Conservation (phyloP, 2,888 invertebrate genomes). For the Terebella lapidaria region DNA sequence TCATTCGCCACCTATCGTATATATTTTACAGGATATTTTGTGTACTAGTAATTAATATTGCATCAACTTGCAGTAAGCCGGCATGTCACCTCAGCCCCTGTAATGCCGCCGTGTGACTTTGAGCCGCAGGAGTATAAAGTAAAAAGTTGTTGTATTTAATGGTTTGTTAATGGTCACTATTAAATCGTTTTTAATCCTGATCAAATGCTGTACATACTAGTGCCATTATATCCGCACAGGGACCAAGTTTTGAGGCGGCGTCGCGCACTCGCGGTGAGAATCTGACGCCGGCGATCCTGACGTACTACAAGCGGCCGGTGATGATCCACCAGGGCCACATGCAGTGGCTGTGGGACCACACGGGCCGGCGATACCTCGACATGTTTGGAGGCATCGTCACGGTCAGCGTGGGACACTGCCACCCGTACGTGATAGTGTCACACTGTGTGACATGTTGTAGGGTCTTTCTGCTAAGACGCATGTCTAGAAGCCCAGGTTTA, state of each 20-base stretch:
- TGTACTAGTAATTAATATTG: too few relatives aligned
- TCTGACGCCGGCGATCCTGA: conserved; percentile 27
- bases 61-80: too few relatives aligned
- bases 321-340: conserved; percentile 76
- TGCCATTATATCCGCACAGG: conserved; percentile 34
- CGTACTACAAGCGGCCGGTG: conserved; percentile 75
- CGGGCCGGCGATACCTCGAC: conserved; percentile 83
- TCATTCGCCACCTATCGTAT: too few relatives aligned
- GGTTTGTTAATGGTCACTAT: conserved; percentile 1
- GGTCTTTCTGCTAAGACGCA: too few relatives aligned
- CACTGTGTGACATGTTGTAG: too few relatives aligned
- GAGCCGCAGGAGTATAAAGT: conserved; percentile 33
- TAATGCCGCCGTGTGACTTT: conserved; percentile 41
- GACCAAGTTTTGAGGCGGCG: conserved; percentile 54
- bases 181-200: too few relatives aligned
- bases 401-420: conserved; percentile 94
- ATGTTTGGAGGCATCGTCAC: conserved; percentile 96
- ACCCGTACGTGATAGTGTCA: conserved; percentile 72
- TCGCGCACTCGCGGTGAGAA: conserved; percentile 53
- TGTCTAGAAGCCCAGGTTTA: too few relatives aligned
- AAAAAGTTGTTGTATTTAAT: neutral
- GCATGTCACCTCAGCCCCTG: too few relatives aligned
- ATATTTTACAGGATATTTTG: too few relatives aligned
- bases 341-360: conserved; percentile 88
- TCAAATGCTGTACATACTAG: too few relatives aligned